phyloP scores from a whole-genome alignment of 2,888 invertebrate species.

The Blastobasis lacticolella region DNA sequence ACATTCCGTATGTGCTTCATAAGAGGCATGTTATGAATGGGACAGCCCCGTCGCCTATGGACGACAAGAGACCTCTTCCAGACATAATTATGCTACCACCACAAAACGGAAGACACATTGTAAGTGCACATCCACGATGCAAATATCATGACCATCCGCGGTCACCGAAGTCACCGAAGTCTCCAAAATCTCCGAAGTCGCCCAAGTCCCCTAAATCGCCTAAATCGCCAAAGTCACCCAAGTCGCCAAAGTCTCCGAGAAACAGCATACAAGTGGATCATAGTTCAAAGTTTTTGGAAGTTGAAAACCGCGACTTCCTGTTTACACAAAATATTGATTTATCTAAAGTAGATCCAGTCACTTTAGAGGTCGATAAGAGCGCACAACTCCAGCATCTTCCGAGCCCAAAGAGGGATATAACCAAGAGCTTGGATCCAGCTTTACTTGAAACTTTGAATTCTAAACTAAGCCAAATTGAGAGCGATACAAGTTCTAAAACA shows the following conservation, averaged over 20 bases:
- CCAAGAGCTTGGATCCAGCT: constrained; percentile 79
- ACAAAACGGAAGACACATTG: constrained; percentile 61
- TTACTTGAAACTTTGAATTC: constrained; percentile 80
- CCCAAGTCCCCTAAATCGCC: constrained; percentile 78
- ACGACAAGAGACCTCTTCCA: constrained; percentile 56
- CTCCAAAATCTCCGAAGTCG: constrained; percentile 78
- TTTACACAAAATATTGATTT: constrained; percentile 85
- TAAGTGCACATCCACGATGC: constrained; percentile 62
- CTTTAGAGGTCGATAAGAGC: constrained; percentile 80
- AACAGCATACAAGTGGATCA: constrained; percentile 49
- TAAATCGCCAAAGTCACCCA: constrained; percentile 72
- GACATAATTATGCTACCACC: constrained; percentile 64
- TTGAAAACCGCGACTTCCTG: constrained; percentile 76
- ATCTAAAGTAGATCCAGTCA: constrained; percentile 82
- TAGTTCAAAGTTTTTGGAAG: constrained; percentile 61
- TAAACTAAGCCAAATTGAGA: constrained; percentile 84
- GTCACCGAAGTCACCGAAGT: constrained; percentile 64
- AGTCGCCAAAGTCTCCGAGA: constrained; percentile 72
- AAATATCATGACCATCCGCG: constrained; percentile 69
- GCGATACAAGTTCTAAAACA: constrained; percentile 83
- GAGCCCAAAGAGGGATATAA: constrained; percentile 82
- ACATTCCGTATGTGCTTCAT: constrained; percentile 89
- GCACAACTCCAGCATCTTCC: constrained; percentile 76
- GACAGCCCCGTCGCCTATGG: constrained; percentile 78
- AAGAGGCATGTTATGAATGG: constrained; percentile 91